These are phyloP conservation scores for Pangasius krempfi DNA, from an alignment of 2,797 vertebrate species.

Conservation along the genomic window DNA sequence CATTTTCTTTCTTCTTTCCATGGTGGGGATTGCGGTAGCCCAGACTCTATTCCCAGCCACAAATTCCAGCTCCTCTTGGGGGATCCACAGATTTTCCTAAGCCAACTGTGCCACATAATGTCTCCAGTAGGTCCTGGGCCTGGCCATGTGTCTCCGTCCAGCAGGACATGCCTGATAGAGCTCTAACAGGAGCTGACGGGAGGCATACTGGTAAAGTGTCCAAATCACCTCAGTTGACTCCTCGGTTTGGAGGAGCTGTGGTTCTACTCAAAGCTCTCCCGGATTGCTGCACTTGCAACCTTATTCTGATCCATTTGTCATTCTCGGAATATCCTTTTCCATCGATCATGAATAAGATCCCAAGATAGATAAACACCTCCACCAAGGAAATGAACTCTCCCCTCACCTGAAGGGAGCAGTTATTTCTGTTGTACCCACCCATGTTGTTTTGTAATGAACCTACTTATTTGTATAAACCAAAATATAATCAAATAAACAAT, in stretches of 20 bases:
- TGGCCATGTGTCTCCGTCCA: background rate
- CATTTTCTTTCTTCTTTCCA: background rate
- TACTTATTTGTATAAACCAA: too few relatives aligned
- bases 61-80: background rate
- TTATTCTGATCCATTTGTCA: background rate
- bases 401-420: too few relatives aligned
- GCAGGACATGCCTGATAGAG: background rate
- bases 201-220: background rate
- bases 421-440: too few relatives aligned
- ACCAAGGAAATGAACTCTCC: too few relatives aligned
- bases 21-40: background rate
- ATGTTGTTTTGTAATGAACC: too few relatives aligned
- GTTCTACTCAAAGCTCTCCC: background rate
- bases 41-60: background rate
- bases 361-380: background rate
- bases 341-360: background rate
- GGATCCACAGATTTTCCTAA: background rate
- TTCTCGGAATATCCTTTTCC: background rate
- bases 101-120: background rate
- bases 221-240: background rate
- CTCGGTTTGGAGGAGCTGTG: background rate
- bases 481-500: too few relatives aligned
- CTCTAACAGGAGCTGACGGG: background rate
- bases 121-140: background rate
- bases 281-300: background rate